Percentiles rank a stretch among this genome's conserved stretches.
Conservation (phyloP, 53 echinoderm and acorn worm genomes). For the Mesocentrotus franciscanus region DNA sequence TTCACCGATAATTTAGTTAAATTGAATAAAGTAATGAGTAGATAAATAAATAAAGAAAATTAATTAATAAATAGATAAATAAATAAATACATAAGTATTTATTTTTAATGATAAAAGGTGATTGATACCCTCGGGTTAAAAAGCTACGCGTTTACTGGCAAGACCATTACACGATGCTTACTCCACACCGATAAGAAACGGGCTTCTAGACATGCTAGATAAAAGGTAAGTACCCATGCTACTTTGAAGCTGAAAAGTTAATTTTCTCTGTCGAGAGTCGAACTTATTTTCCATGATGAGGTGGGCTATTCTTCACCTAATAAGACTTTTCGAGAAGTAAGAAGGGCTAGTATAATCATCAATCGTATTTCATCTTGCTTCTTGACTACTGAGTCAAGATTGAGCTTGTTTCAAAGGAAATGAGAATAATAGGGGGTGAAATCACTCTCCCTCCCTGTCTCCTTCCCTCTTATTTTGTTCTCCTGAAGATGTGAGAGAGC, state of each 20-base stretch:
- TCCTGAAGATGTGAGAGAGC: neutral
- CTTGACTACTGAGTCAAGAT: neutral
- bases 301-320: neutral
- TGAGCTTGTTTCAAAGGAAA: neutral
- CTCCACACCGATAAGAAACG: no score
- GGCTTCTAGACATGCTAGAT: no score
- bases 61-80: no score
- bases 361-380: neutral
- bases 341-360: neutral
- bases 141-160: no score
- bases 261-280: neutral
- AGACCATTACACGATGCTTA: no score
- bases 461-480: no score
- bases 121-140: no score
- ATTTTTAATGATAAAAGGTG: no score
- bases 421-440: neutral
- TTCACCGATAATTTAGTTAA: no score
- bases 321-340: neutral
- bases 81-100: no score
- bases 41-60: no score
- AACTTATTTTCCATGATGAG: neutral
- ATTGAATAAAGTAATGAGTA: no score
- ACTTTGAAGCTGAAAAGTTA: neutral
- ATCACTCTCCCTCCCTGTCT: neutral
- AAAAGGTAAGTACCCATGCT: neutral